These are phyloP conservation scores for Latrodectus geometricus DNA, from an alignment of 1,140 invertebrate genomes.

Conservation along the genomic window DNA sequence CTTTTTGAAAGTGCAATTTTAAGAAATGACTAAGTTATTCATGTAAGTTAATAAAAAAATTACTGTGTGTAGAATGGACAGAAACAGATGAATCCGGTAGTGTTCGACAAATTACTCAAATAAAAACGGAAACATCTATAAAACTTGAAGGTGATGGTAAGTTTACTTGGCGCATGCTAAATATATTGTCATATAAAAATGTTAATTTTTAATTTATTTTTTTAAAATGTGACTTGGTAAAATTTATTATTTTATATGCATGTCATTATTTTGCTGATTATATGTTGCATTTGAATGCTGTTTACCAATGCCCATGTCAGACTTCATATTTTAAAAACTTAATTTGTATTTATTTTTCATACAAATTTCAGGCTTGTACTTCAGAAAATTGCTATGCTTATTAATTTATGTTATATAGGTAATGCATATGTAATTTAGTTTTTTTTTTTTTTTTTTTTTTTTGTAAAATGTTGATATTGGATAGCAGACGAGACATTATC, in stretches of 20 bases:
- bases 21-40: no score
- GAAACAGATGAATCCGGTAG: constrained; percentile 61
- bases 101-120: constrained; percentile 52
- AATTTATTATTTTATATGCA: neutral
- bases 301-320: neutral
- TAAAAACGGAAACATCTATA: constrained; percentile 56
- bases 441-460: neutral
- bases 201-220: neutral
- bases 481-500: neutral
- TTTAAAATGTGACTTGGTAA: neutral
- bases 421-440: no score
- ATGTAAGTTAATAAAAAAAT: no score
- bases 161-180: constrained; percentile 41
- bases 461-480: neutral
- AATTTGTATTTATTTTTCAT: neutral
- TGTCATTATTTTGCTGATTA: neutral
- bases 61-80: constrained; percentile 54
- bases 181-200: neutral
- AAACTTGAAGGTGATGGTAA: constrained; percentile 57
- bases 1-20: no score
- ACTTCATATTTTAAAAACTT: neutral
- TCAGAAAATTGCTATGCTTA: no score
- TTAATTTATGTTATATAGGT: no score
- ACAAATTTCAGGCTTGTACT: neutral
- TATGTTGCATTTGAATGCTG: no score